A percentile compares a stretch with the other conserved stretches of the same genome.
Evolutionary conservation across 2,888 invertebrate species (phyloP).

Genomic region (Drosophila diplacantha): DNA sequence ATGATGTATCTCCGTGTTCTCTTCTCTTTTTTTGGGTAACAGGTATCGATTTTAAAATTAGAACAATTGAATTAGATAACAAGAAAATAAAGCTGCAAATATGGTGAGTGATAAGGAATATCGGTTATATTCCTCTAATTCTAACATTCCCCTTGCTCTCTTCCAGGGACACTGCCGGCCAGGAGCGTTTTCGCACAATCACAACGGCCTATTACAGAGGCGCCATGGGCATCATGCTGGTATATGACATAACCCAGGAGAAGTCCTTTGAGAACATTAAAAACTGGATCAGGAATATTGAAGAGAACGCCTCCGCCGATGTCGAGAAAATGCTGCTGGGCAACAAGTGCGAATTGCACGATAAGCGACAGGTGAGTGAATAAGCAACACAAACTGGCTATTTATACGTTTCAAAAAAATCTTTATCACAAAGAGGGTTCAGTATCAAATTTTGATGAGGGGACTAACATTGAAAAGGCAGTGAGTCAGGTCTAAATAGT

Average conservation of each 20-base stretch:
- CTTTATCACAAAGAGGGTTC: slow-evolving; percentile 7
- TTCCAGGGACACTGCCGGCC: slow-evolving; percentile 97
- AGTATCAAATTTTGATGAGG: neutral
- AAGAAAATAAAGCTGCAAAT: slow-evolving; percentile 99
- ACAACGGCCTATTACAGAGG: slow-evolving; percentile 99
- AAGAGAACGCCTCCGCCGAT: slow-evolving; percentile 98
- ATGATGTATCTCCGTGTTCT: slow-evolving; percentile 44
- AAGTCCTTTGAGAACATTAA: slow-evolving; percentile 99
- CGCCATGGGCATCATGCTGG: slow-evolving; percentile 99
- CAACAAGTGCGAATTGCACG: slow-evolving; percentile 98
- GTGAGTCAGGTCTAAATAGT: neutral
- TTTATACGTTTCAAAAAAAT: slow-evolving; percentile 2
- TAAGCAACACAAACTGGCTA: neutral
- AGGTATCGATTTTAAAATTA: slow-evolving; percentile 99
- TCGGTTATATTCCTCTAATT: neutral
- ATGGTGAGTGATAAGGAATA: slow-evolving; percentile 84
- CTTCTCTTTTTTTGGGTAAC: slow-evolving; percentile 75
- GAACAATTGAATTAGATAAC: slow-evolving; percentile 98
- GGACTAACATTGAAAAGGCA: neutral
- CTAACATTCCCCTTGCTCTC: neutral
- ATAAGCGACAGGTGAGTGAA: slow-evolving; percentile 88
- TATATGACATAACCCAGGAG: slow-evolving; percentile 99
- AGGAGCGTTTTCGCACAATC: slow-evolving; percentile 98
- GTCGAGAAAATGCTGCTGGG: slow-evolving; percentile 99
- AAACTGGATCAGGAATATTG: slow-evolving; percentile 99